phyloP scores from a whole-genome alignment of 2,797 vertebrate genomes.

The Sebastes aleutianus region DNA sequence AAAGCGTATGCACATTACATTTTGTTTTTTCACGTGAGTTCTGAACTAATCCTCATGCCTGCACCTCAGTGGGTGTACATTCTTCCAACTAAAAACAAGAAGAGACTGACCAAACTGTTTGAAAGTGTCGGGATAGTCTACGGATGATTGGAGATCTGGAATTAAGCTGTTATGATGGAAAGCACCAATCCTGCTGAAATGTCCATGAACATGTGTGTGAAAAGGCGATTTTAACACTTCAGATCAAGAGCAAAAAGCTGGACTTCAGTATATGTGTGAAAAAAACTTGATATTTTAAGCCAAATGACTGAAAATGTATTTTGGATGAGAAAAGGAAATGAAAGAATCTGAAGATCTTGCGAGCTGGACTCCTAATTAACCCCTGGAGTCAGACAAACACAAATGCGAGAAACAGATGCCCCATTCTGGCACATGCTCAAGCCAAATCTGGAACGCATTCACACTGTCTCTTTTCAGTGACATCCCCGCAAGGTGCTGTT shows the following conservation, averaged over 20 bases:
- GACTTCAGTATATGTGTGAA: not conserved
- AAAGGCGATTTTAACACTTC: not conserved
- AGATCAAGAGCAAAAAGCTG: not conserved
- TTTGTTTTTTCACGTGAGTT: not conserved
- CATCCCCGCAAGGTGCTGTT: conserved; percentile 70
- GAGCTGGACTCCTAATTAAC: conserved; percentile 51
- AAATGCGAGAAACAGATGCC: conserved; percentile 62
- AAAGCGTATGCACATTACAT: not conserved
- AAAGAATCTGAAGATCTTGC: conserved; percentile 24
- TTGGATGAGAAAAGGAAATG: conserved; percentile 8
- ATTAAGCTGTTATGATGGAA: not conserved
- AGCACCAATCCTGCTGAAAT: not conserved
- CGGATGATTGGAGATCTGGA: not conserved
- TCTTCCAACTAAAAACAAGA: not conserved
- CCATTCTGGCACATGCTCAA: conserved; percentile 38
- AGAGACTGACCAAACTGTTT: not conserved
- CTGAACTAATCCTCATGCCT: not conserved
- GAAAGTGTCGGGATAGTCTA: not conserved
- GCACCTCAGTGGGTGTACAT: not conserved
- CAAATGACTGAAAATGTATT: conserved; percentile 4
- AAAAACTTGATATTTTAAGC: not conserved
- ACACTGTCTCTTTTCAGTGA: conserved; percentile 65
- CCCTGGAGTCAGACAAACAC: conserved; percentile 56
- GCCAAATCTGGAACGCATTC: conserved; percentile 69
- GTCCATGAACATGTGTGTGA: not conserved